Conservation (phyloP, 1,140 invertebrate genomes). For the Rhysida immarginata region DNA sequence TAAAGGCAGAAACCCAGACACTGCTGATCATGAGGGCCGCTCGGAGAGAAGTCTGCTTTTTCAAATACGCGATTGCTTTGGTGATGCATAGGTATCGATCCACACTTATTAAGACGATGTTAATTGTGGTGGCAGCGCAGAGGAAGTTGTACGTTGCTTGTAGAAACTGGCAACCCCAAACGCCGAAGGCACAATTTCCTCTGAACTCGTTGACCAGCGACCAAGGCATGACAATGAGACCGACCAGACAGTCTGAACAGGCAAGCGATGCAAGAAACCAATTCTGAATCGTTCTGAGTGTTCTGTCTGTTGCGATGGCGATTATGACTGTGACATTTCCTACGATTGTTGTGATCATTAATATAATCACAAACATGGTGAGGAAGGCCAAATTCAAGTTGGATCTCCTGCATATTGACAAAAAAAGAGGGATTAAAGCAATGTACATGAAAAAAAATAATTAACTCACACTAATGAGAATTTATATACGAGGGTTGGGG, state of each 20-base stretch:
- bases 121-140: slow-evolving; percentile 91
- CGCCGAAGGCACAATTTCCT: slow-evolving; percentile 93
- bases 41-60: slow-evolving; percentile 77
- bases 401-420: slow-evolving; percentile 72
- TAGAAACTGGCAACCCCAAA: slow-evolving; percentile 86
- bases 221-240: slow-evolving; percentile 92
- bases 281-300: slow-evolving; percentile 90
- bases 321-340: slow-evolving; percentile 96
- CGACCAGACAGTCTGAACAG: slow-evolving; percentile 87
- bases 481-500: too few relatives aligned
- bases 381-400: slow-evolving; percentile 70
- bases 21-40: slow-evolving; percentile 84
- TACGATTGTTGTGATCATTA: slow-evolving; percentile 94
- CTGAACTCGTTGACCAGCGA: slow-evolving; percentile 90
- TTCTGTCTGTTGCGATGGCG: slow-evolving; percentile 86
- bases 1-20: slow-evolving; percentile 84
- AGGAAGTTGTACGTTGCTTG: slow-evolving; percentile 90
- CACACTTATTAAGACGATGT: slow-evolving; percentile 85
- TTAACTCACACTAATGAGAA: too few relatives aligned
- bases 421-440: too few relatives aligned
- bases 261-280: slow-evolving; percentile 96
- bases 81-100: slow-evolving; percentile 97
- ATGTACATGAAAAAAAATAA: too few relatives aligned
- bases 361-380: slow-evolving; percentile 71
- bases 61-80: slow-evolving; percentile 86